Evolutionary conservation across 1,140 invertebrate species (phyloP).

Genomic region (Drosophila erecta): DNA sequence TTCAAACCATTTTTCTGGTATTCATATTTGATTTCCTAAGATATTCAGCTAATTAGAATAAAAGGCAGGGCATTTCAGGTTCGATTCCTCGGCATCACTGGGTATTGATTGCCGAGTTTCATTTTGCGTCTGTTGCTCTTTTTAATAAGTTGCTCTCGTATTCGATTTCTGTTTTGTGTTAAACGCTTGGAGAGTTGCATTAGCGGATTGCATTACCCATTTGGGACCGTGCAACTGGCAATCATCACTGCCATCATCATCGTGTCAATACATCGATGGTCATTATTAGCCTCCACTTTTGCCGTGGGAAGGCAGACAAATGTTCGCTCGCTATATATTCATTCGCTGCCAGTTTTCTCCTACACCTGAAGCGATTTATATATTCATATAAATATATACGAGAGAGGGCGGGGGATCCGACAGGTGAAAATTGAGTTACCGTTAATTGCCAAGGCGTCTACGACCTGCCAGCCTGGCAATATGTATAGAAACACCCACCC

Average conservation of each 20-base stretch:
- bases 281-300: constrained; percentile 40
- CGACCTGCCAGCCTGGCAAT: constrained; percentile 12
- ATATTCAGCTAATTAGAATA: not conserved
- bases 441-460: constrained; percentile 61
- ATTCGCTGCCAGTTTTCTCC: constrained; percentile 42
- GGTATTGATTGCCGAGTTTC: constrained; percentile 60
- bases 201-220: constrained; percentile 57
- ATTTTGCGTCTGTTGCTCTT: constrained; percentile 40
- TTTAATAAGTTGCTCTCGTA: constrained; percentile 54
- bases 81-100: not conserved
- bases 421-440: constrained; percentile 74
- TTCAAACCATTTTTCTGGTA: no score
- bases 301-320: constrained; percentile 70
- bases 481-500: constrained; percentile 9
- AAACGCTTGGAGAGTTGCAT: constrained; percentile 71
- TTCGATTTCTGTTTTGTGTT: constrained; percentile 69
- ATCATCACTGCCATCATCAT: constrained; percentile 14
- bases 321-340: constrained; percentile 38
- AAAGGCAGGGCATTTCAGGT: constrained; percentile 5
- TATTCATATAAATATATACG: constrained; percentile 3
- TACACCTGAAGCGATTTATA: constrained; percentile 27
- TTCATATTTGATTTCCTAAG: not conserved
- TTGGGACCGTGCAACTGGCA: constrained; percentile 42
- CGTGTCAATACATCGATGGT: constrained; percentile 21
- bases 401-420: constrained; percentile 44